A percentile compares a stretch with the other conserved stretches of the same genome.
These are phyloP conservation scores for Acleris cristana DNA, from an alignment of 2,888 invertebrate genomes.

Conservation along the genomic window DNA sequence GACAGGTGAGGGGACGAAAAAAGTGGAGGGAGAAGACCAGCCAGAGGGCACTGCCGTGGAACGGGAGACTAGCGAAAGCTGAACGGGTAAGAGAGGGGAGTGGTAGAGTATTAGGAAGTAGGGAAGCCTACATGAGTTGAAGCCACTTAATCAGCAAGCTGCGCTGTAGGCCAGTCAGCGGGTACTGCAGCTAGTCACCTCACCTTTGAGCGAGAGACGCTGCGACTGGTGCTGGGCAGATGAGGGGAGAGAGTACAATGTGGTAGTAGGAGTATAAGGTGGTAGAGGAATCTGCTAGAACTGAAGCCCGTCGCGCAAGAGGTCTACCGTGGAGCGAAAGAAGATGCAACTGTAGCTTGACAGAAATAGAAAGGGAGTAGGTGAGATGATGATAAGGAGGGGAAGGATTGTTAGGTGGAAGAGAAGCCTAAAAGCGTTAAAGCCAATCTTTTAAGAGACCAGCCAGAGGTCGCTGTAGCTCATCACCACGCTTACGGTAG, in stretches of 20 bases:
- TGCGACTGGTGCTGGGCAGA: too few species aligned
- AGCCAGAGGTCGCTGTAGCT: slow-evolving; percentile 46
- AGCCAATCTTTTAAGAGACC: too few species aligned
- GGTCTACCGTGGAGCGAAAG: too few species aligned
- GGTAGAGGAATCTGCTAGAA: neutral
- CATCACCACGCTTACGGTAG: slow-evolving; percentile 74
- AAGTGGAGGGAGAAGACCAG: too few species aligned
- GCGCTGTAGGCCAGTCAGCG: slow-evolving; percentile 50
- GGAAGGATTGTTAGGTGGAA: too few species aligned
- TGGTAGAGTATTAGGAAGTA: slow-evolving; percentile 20
- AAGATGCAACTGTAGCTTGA: too few species aligned
- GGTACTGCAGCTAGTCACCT: slow-evolving; percentile 66
- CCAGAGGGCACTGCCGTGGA: slow-evolving; percentile 39
- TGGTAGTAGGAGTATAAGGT: too few species aligned
- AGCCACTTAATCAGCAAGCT: slow-evolving; percentile 45
- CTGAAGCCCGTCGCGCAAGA: neutral
- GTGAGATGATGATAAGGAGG: too few species aligned
- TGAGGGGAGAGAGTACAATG: too few species aligned
- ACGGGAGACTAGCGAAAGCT: slow-evolving; percentile 69
- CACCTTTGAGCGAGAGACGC: slow-evolving; percentile 39
- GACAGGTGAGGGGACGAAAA: slow-evolving; percentile 29
- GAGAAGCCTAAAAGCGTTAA: too few species aligned
- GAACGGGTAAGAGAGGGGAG: slow-evolving; percentile 39
- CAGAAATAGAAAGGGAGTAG: too few species aligned
- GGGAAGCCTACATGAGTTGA: slow-evolving; percentile 40